Evolutionary conservation across 2,888 invertebrate species (phyloP), one percentile per base, ranked within the genome.

Genomic region (Ochropleura leucogaster): DNA sequence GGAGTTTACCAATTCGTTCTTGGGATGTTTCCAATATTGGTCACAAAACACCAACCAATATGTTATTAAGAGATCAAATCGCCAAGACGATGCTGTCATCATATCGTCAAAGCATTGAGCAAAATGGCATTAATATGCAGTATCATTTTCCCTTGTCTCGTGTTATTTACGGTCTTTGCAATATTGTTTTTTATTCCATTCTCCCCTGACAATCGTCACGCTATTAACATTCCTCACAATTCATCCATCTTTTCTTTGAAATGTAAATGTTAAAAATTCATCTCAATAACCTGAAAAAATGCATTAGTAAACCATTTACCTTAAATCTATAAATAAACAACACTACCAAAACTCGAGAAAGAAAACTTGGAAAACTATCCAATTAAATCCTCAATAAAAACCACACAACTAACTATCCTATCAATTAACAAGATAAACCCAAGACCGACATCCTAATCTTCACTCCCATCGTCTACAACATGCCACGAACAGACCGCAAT

Each of bases 401-500:
- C 51, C 20, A 30, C 12, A 3, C 4, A 40, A 51, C 20, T 16
- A 55, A 10, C 20, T 46, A 68, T 65, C n/a, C 47, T 59, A 80
- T 68, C 78, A 79, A 79, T 79, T 82, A 79, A 82, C 64, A 47
- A 79, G 77, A 82, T 77, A 44, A 20, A 79, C 66, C 49, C 55
- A 65, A 66, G 72, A 46, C n/a, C 53, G 60, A 46, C 64, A 55
- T 82, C 68, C 40, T 62, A 66, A 79, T 79, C 79, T 79, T 69
- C 67, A 57, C 60, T 67, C 47, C 69, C 30, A 81, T 79, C 79
- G 82, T 78, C 77, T 69, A 69, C 62, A 71, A 79, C 75, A 74
- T 77, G 81, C 68, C 79, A 78, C 55, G 42, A 72, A 30, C 74
- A 76, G 81, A 77, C 68, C 72, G 53, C 63, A 49, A 71, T 57